Evolutionary conservation across 2,888 invertebrate genomes (phyloP), one percentile per base, ranked within the genome.

Genomic region (Pecten maximus): DNA sequence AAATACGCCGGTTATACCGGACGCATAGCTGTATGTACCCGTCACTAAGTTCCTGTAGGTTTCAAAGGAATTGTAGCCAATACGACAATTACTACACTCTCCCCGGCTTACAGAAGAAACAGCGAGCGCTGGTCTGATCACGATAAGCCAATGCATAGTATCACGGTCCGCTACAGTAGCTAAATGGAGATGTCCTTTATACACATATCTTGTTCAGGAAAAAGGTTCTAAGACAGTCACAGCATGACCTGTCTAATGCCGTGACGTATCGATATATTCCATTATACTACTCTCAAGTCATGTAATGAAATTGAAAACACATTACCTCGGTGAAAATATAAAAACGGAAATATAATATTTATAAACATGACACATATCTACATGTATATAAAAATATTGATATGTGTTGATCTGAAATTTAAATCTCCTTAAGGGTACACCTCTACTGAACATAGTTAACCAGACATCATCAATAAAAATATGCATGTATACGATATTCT

Each of bases 121-220:
- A 74, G 74, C 28, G 28, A 6, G 35, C 74, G 3, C 35, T 8
- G 35, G 74, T 8, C 8, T 35, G 74, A 35, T 74, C 35, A 23
- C 28, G 0, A 10, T 74, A 35, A 74, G 28, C 74, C 23, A 35
- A 0, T 23, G 74, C 74, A 10, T 6, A 44, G 28, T 28, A 74
- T 74, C 28, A 28, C 15, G 28, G 35, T 35, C 35, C 74, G 74
- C 35, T 74, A 74, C 28, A 74, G 35, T 74, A 74, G 74, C 74
- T 74, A 74, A 60, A 74, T 74, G 74, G 74, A 35, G 74, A 74
- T 35, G 74, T 74, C 74, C 15, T 74, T 74, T 35, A 23, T 74
- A 74, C 10, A 35, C 74, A 6, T 28, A 3, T 74, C 35, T 28
- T 35, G 15, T 28, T 74, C 8, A 74, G 74, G 74, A 74, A 74